Base-by-base conservation (phyloP, 2,797 vertebrate species). In the Melanotaenia parkinsoni region DNA sequence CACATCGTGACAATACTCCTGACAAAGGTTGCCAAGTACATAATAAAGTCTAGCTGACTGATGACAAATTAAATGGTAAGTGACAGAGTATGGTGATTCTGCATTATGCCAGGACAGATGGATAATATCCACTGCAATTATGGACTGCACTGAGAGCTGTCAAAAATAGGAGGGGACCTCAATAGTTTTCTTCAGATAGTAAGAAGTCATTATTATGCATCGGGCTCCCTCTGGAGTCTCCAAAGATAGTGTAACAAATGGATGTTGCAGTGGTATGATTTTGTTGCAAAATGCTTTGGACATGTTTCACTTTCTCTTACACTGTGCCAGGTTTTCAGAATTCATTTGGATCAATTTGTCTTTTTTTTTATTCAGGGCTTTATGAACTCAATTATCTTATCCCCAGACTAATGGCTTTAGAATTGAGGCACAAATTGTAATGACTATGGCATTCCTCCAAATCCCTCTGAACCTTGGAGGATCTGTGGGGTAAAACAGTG, bases 31-130 rank as follows among this genome's bases (percentile, higher is more conserved):
- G 62, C 62, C 64, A 63, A 81, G 73, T 75, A 63, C 24, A 71
- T 71, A 65, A 73, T 82, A 53, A 12, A 68, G 69, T 79, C 59
- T 30, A 20, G 51, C 51, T 82, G 86, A 88, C 79, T 70, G 84
- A 90, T 90, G 86, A 85, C 65, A 84, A 78, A 79, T 87, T 63
- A 63, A 82, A 89, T 64, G 74, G 69, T 67, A 80, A 82, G 77
- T 79, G 90, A 83, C 83, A 87, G 65, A 58, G 59, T 56, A 22
- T 77, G 79, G 63, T 58, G 74, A 76, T 62, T 69, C 70, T 54
- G 83, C 56, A 8, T 79, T 80, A 84, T 76, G 71, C 67, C 57
- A 66, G 85, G 80, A 89, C 75, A 86, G 90, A 90, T 88, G 76
- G 80, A 58, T 81, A 64, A 81, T 70, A 84, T 88, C 74, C 74